Percentiles rank a stretch among this genome's conserved stretches.
These are phyloP conservation scores for Diachasmimorpha longicaudata DNA, from an alignment of 1,140 invertebrate species.

Conservation along the genomic window DNA sequence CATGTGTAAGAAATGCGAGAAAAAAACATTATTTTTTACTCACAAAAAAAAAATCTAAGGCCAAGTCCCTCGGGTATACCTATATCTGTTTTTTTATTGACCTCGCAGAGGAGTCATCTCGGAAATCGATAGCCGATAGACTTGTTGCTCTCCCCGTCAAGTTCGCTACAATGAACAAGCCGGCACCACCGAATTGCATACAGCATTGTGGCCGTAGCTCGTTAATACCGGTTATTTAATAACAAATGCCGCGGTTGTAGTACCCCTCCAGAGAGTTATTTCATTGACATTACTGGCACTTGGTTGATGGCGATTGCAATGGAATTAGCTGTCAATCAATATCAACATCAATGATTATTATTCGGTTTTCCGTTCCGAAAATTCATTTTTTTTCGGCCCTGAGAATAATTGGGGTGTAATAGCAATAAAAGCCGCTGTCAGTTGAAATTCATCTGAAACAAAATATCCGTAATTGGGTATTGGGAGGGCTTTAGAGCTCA, in stretches of 20 bases:
- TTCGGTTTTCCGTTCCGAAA: too few species aligned
- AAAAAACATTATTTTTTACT: too few species aligned
- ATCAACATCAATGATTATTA: too few species aligned
- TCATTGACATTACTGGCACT: neutral
- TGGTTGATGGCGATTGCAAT: neutral
- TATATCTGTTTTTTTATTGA: neutral
- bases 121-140: slow-evolving; percentile 23
- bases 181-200: neutral
- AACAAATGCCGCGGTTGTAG: neutral
- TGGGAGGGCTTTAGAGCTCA: too few species aligned
- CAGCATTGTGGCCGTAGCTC: neutral
- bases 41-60: too few species aligned
- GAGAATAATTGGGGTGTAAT: too few species aligned
- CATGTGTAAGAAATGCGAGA: too few species aligned
- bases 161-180: neutral
- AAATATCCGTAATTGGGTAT: too few species aligned
- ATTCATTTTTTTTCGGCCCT: too few species aligned
- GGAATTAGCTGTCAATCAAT: too few species aligned
- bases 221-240: neutral
- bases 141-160: slow-evolving; percentile 23
- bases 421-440: too few species aligned
- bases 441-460: too few species aligned
- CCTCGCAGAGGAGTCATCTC: neutral
- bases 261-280: neutral
- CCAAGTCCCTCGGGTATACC: neutral